Evolutionary conservation across 2,888 invertebrate species (phyloP), one percentile per base, ranked within the genome.

Genomic region (Zygogramma bicolorata): DNA sequence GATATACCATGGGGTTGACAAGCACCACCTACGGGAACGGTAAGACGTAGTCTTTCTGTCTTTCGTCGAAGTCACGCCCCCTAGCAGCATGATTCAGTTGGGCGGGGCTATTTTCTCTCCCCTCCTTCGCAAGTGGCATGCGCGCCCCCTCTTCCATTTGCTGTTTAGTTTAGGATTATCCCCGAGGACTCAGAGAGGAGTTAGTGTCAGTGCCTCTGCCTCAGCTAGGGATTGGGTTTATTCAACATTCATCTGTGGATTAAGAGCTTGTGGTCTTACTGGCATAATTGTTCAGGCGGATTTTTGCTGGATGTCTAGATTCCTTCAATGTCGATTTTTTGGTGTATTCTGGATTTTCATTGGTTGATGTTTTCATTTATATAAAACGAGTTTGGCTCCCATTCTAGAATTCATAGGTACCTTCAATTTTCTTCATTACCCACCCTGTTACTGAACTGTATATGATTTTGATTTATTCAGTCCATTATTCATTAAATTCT

Each of bases 1-100:
- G 27, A 53, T 53, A 53, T 53, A 27, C 53, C 53, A 53, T 25
- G 53, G 81, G 81, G 80, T 80, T 81, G 79, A 79, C 78, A 76
- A 79, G 82, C 79, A 80, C 82, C 82, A 81, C 83, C 83, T 80
- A 79, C 79, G 76, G 80, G 81, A 80, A 76, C 79, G 78, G 77
- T 71, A 80, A 79, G 77, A 74, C 70, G 71, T 63, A 66, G 72
- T 27, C 58, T 61, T 70, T 69, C 69, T 72, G 69, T 65, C 72
- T 73, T 67, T 53, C 38, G 46, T 29, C 7, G 4, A 63, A 27
- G 70, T 76, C 71, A 65, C 77, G 71, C 79, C 76, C 62, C 59
- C 58, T 25, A 42, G 15, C 20, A 57, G 25, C 2, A 68, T 66
- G 70, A 15, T 18, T 71, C 53, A 38, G 53, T 34, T 58, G 49